These are phyloP conservation scores for Stegana nigrithorax DNA, from an alignment of 2,888 invertebrate species.

Conservation along the genomic window DNA sequence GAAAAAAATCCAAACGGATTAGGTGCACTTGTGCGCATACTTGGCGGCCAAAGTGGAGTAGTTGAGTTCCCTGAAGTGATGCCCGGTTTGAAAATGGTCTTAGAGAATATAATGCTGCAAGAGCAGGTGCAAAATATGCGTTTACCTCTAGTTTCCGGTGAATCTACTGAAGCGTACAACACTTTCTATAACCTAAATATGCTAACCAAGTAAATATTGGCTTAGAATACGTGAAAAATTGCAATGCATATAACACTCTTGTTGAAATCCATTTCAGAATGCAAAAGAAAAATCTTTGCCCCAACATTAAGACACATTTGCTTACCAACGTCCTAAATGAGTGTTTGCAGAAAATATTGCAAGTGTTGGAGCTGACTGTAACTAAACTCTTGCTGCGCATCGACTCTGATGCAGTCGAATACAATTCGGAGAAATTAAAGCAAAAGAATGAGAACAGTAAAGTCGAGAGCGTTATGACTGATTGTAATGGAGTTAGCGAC, in stretches of 20 bases:
- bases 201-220: conserved; percentile 67
- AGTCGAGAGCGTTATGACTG: conserved; percentile 17
- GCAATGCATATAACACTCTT: background rate
- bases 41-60: conserved; percentile 64
- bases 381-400: conserved; percentile 54
- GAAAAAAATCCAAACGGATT: conserved; percentile 54
- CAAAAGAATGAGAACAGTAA: conserved; percentile 43
- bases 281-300: conserved; percentile 58
- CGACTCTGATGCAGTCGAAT: conserved; percentile 47
- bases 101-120: conserved; percentile 64
- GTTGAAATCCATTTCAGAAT: conserved; percentile 44
- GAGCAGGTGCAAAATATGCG: conserved; percentile 62
- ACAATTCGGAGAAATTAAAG: conserved; percentile 37
- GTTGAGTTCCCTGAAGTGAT: conserved; percentile 64
- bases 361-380: conserved; percentile 63
- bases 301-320: conserved; percentile 54
- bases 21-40: conserved; percentile 64
- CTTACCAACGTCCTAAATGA: conserved; percentile 58
- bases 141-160: conserved; percentile 48
- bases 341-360: conserved; percentile 64
- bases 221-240: too few species aligned
- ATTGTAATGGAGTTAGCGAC: conserved; percentile 22
- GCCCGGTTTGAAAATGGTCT: conserved; percentile 64
- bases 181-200: conserved; percentile 69
- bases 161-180: conserved; percentile 62